Conservation (phyloP, 1,140 invertebrate genomes). For the Cryptotermes secundus region DNA sequence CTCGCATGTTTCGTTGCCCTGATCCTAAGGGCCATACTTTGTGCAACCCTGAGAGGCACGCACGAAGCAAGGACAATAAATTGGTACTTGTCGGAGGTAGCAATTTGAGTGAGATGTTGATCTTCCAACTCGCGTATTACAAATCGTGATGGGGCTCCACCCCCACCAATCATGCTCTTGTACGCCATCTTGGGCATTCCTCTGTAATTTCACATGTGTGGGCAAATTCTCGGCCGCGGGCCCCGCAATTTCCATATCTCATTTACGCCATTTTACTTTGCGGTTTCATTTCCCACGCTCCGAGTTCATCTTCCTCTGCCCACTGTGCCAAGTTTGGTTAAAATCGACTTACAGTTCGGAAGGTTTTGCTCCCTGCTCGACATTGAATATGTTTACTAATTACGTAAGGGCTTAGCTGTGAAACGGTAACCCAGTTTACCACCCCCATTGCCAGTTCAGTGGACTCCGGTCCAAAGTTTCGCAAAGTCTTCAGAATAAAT, state of each 20-base stretch:
- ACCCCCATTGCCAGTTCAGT: too few relatives aligned
- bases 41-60: neutral
- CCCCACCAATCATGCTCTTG: neutral
- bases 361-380: too few relatives aligned
- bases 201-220: constrained; percentile 3
- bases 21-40: neutral
- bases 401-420: too few relatives aligned
- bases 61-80: constrained; percentile 15
- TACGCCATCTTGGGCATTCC: constrained; percentile 6
- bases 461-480: too few relatives aligned
- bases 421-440: too few relatives aligned
- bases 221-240: neutral
- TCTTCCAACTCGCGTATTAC: constrained; percentile 10
- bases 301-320: too few relatives aligned
- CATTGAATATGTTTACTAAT: too few relatives aligned
- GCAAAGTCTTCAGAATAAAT: too few relatives aligned
- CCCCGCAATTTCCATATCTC: neutral
- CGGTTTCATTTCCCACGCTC: neutral
- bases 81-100: constrained; percentile 2
- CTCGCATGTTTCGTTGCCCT: too few relatives aligned
- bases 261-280: neutral
- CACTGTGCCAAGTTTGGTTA: too few relatives aligned
- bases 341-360: too few relatives aligned
- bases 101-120: constrained; percentile 12
- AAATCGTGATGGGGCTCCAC: neutral